Base-by-base conservation (phyloP, 2,797 vertebrate species). In the Phyllotis vaccarum region DNA sequence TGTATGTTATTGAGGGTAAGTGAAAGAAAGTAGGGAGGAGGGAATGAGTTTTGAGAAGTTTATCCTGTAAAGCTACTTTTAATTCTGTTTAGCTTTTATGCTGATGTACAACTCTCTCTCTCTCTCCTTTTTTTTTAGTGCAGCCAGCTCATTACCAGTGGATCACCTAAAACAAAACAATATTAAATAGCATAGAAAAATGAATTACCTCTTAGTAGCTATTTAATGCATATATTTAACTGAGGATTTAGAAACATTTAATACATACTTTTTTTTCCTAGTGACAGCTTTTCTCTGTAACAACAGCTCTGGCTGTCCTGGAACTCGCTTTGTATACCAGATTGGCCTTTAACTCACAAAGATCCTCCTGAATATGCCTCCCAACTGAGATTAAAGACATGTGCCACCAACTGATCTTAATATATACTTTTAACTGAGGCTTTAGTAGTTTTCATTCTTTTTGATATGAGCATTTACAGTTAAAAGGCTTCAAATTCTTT, bases 401-500 rank as follows among this genome's bases (percentile, higher is more conserved):
- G 66, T 19, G 12, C 66, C 66, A 68, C 34, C 34, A n/a, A 3
- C 66, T 68, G 34, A 22, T 40, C 37, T 87, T 64, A 91, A 46
- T 93, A 34, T n/a, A 11, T 96, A 49, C 11, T 43, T 88, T 54
- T 3, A 54, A 62, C 40, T 72, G 27, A 94, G 21, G 24, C 46
- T 90, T 10, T 94, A 81, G 31, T 87, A 56, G 19, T 43, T 75
- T 92, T 49, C 17, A 75, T 90, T 72, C 29, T 86, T 95, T 93
- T 89, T 96, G 66, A 92, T 43, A 62, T 34, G 37, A 74, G 8
- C 24, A 75, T 46, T 89, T 14, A 70, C 91, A 86, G 22, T 58
- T 95, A 72, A 31, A 43, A n/a, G 24, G 37, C n/a, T 96, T 91
- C 91, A 58, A 81, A 88, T 40, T 64, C 56, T 85, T 94, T 83